Evolutionary conservation across 2,113 vertebrate genomes (phyloP).

Genomic region (Pelvicachromis taeniatus): DNA sequence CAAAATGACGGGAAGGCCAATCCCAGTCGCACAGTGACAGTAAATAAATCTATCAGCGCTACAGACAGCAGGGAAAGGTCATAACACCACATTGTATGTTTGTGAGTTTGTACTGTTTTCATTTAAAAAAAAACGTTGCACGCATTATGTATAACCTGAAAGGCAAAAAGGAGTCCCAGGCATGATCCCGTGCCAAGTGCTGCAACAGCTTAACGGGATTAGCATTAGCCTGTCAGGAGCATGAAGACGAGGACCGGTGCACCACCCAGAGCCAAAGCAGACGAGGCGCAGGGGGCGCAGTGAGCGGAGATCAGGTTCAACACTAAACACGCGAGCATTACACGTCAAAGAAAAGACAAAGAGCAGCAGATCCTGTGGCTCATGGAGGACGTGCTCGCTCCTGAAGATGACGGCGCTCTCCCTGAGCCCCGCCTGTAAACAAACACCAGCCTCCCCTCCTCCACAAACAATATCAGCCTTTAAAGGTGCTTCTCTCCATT

Average conservation of each 20-base stretch:
- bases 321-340: conserved; percentile 33
- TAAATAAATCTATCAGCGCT: neutral
- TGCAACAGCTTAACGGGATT: conserved; percentile 66
- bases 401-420: too few species aligned
- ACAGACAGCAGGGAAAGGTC: neutral
- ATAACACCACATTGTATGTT: neutral
- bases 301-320: conserved; percentile 59
- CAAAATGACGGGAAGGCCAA: neutral
- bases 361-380: conserved; percentile 33
- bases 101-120: conserved; percentile 4
- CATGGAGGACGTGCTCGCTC: conserved; percentile 27
- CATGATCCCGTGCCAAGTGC: conserved; percentile 36
- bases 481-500: conserved; percentile 33
- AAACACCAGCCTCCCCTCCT: too few species aligned
- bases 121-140: neutral
- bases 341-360: conserved; percentile 6
- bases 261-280: conserved; percentile 43
- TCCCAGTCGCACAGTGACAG: conserved; percentile 1
- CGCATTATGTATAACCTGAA: conserved; percentile 55
- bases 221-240: conserved; percentile 56
- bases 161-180: conserved; percentile 27
- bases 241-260: conserved; percentile 63
- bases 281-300: conserved; percentile 24
- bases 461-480: too few species aligned
- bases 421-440: conserved; percentile 12